Evolutionary conservation across 64 coral and sea anemone species (phyloP).

Genomic region (Cladopsammia gracilis): DNA sequence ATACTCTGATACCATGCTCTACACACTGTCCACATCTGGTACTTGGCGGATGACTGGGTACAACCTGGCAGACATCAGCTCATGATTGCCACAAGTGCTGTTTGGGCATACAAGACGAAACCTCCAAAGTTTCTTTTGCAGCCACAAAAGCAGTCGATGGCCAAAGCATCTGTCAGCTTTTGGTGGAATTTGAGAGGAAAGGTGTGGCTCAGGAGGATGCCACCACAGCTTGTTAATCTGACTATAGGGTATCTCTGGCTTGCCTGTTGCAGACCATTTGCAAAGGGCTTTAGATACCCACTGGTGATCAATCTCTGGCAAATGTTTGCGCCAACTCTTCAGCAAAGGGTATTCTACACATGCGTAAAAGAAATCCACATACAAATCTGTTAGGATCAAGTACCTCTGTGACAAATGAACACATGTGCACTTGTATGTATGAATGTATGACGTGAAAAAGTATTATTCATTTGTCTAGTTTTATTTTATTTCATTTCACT

Average conservation of each 20-base stretch:
- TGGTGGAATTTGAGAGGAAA: slow-evolving; percentile 23
- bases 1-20: slow-evolving; percentile 57
- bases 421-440: too few species aligned
- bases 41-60: slow-evolving; percentile 56
- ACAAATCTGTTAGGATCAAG: neutral
- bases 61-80: slow-evolving; percentile 30
- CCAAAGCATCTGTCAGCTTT: slow-evolving; percentile 41
- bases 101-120: slow-evolving; percentile 56
- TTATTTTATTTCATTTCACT: too few species aligned
- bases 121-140: slow-evolving; percentile 72
- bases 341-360: slow-evolving; percentile 26
- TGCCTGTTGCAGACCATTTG: slow-evolving; percentile 48
- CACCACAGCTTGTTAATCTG: slow-evolving; percentile 58
- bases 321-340: slow-evolving; percentile 24
- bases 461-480: too few species aligned
- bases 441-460: too few species aligned
- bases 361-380: neutral
- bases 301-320: slow-evolving; percentile 33
- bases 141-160: slow-evolving; percentile 59
- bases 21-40: slow-evolving; percentile 35
- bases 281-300: slow-evolving; percentile 54
- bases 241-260: slow-evolving; percentile 23
- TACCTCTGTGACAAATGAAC: neutral
- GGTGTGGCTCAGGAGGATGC: slow-evolving; percentile 59
- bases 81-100: neutral